Base-by-base conservation (phyloP, 2,888 invertebrate genomes). In the Isoperla grammatica region DNA sequence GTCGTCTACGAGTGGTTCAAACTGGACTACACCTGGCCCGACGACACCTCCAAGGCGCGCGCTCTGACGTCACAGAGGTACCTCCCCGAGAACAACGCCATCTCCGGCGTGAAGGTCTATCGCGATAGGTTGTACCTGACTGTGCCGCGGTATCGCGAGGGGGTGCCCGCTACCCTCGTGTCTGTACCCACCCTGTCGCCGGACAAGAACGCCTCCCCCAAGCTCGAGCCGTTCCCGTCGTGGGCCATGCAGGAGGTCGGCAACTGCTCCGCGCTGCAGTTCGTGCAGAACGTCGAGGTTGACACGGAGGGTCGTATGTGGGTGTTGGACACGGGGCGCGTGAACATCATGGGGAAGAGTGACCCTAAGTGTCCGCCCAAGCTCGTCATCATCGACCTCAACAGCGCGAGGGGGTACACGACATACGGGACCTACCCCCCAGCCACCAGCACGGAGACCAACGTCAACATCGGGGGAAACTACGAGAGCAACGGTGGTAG, bases 141-240 rank as follows among this genome's bases (percentile, higher is more conserved):
- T 0, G 83, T 85, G 11, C 91, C 91, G 0, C 77, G 91, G 59
- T 73, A 90, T 23, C 79, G 88, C 60, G 79, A 82, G 0, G 91
- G 91, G 3, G 85, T 90, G 0, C 84, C 91, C 0, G 86, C 90
- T 0, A 88, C 90, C 0, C 69, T 92, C 5, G 84, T 81, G 12
- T 82, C 81, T 74, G 80, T 91, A 6, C 81, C 88, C 0, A 78
- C 87, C 50, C 79, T 81, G 61, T 71, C 81, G 37, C 82, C 84
- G 0, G 75, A 78, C 1, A 86, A 84, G 78, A 68, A 69, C 12
- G 62, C 48, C 64, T 87, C 85, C 64, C 90, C 90, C 1, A 78
- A 79, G 53, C 73, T 88, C 46, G 81, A 85, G 79, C 85, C 88
- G 2, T 89, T 83, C 71, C 88, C 88, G 61, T 83, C 78, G 64